These are phyloP conservation scores for Cephus nigrinus DNA, from an alignment of 2,888 invertebrate species.

Conservation along the genomic window DNA sequence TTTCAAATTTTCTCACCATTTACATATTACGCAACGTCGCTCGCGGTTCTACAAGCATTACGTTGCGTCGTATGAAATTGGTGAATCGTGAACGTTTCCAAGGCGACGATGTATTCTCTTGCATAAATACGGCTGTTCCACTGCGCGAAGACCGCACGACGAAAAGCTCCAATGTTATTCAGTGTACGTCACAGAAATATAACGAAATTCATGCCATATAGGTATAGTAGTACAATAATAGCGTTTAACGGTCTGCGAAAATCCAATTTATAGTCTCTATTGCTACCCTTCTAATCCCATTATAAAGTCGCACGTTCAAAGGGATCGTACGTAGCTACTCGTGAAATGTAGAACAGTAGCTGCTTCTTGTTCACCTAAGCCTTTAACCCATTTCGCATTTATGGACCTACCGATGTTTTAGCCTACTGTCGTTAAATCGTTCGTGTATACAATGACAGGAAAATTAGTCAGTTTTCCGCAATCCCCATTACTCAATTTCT, in stretches of 20 bases:
- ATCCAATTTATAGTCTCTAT: conserved; percentile 56
- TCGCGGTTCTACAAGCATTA: neutral
- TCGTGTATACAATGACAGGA: neutral
- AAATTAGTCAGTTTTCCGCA: neutral
- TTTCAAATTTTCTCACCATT: neutral
- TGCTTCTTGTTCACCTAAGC: conserved; percentile 15
- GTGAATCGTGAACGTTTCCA: neutral
- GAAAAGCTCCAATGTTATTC: neutral
- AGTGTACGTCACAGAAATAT: neutral
- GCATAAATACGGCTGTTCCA: neutral
- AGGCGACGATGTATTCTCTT: neutral
- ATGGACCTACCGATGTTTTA: conserved; percentile 7
- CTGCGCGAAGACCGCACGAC: neutral
- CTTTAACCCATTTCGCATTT: conserved; percentile 25
- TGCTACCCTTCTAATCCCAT: conserved; percentile 51
- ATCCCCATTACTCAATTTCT: neutral
- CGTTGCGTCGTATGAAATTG: neutral
- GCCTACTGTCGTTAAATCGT: neutral
- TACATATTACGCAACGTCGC: neutral
- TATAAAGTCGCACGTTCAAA: conserved; percentile 51
- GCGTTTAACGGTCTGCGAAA: conserved; percentile 46
- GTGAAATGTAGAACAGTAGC: neutral
- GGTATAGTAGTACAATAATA: conserved; percentile 26
- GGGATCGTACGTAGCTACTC: conserved; percentile 23
- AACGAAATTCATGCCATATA: neutral